Conservation (phyloP, 2,113 vertebrate species). For the Percopsis transmontana region DNA sequence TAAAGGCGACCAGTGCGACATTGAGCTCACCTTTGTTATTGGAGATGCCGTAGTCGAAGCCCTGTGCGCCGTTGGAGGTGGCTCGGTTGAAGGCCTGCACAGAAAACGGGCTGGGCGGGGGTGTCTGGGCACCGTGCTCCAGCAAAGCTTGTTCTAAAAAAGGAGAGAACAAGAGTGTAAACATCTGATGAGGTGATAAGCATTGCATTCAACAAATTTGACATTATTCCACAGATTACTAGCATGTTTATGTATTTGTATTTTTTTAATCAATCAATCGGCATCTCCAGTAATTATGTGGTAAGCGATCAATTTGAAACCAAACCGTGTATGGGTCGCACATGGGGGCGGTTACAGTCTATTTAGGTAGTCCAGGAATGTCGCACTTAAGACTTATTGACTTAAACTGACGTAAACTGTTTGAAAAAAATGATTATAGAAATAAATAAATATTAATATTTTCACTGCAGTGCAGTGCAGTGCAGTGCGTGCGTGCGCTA, state of each 20-base stretch:
- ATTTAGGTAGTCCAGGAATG: too few species aligned
- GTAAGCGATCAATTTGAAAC: too few species aligned
- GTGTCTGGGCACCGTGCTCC: conserved; percentile 92
- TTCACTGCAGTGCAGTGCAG: too few species aligned
- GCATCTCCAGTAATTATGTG: too few species aligned
- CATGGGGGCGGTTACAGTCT: too few species aligned
- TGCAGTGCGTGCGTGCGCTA: not conserved
- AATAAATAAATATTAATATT: too few species aligned
- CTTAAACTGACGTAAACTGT: too few species aligned
- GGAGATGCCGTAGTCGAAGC: conserved; percentile 96
- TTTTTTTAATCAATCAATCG: too few species aligned
- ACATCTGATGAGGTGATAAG: not conserved
- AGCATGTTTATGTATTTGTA: too few species aligned
- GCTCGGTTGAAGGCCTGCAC: conserved; percentile 93
- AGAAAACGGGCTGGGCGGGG: conserved; percentile 96
- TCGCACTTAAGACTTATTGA: too few species aligned
- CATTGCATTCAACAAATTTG: not conserved
- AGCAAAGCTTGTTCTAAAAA: conserved; percentile 87
- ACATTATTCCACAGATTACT: not conserved
- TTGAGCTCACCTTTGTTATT: conserved; percentile 92
- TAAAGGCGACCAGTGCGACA: not conserved
- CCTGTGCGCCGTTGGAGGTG: conserved; percentile 86
- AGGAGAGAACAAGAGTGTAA: not conserved
- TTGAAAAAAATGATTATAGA: too few species aligned
- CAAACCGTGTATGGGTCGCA: too few species aligned